Evolutionary conservation across 2,113 vertebrate genomes (phyloP), one percentile per base, ranked within the genome.

Genomic region (Vicugna pacos): DNA sequence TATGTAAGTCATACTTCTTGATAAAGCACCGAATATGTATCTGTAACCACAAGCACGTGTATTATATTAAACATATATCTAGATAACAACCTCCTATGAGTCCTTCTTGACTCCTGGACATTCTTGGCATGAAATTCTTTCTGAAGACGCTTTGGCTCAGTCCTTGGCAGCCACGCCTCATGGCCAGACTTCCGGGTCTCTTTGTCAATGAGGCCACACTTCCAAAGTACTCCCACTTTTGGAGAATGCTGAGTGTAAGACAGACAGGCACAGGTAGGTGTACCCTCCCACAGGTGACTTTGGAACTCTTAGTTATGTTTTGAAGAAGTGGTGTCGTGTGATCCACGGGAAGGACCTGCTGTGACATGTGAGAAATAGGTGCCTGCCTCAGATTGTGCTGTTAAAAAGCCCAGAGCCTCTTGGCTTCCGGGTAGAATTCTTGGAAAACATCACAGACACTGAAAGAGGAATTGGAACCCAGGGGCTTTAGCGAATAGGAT

Each of bases 1-100:
- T 46, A 2, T 48, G 22, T 69, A 64, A 95, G 54, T 52, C 50
- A 52, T 20, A 3, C 42, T 87, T 95, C 69, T 69, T 82, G 65
- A 54, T 67, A 93, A 92, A 85, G 56, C 85, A 85, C 54, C 17
- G n/a, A 80, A 85, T 83, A 48, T 77, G 48, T 80, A 77, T 80
- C 60, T 98, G 84, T 90, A 97, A 88, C 12, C 70, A 52, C 2
- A 30, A 84, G 80, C 79, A 73, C 58, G 24, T 30, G 65, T 32
- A 11, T 70, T 26, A 30, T 46, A 93, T 96, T 93, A 97, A 96
- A 95, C 35, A 50, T 73, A 8, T 67, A 77, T 30, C 62, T 62
- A 2, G 58, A 20, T 58, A 58, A 54, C 22, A 82, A 16, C 20
- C 17, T 90, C 38, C 1, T 8, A 0, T n/a, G 88, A n/a, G 64